Conservation (phyloP, 1,140 invertebrate species). For the Drosophila hydei region DNA sequence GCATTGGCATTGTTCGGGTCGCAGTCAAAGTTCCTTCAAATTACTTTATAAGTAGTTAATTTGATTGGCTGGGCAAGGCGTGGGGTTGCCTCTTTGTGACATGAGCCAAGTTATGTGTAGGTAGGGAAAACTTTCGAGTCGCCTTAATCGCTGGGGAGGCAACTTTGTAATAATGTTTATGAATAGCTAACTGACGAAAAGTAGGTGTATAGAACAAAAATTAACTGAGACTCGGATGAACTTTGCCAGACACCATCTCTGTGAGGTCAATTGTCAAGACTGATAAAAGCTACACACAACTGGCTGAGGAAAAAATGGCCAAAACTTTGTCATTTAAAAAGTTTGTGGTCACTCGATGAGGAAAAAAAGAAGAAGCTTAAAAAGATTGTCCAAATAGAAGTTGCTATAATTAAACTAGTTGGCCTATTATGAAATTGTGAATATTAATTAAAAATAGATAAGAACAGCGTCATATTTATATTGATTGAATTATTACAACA, state of each 20-base stretch:
- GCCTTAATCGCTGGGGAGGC: slow-evolving; percentile 63
- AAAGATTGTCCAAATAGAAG: too few species aligned
- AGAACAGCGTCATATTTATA: too few species aligned
- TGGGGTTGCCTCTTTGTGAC: background rate
- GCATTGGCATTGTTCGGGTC: slow-evolving; percentile 55
- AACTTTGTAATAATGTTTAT: slow-evolving; percentile 78
- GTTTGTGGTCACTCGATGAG: slow-evolving; percentile 1
- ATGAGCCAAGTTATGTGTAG: slow-evolving; percentile 62
- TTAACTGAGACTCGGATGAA: slow-evolving; percentile 25
- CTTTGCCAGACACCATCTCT: slow-evolving; percentile 25
- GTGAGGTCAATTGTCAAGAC: slow-evolving; percentile 1
- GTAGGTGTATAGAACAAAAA: slow-evolving; percentile 27
- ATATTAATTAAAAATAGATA: too few species aligned
- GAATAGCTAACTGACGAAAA: slow-evolving; percentile 41
- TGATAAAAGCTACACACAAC: too few species aligned
- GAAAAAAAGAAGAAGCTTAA: background rate
- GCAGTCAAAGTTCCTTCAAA: slow-evolving; percentile 72
- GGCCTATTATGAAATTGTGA: too few species aligned
- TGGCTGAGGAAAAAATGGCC: slow-evolving; percentile 3
- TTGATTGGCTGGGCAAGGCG: slow-evolving; percentile 60
- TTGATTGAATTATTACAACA: too few species aligned
- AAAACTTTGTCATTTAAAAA: slow-evolving; percentile 8
- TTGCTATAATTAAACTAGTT: too few species aligned
- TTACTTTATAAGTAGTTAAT: slow-evolving; percentile 82
- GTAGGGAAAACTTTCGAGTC: slow-evolving; percentile 58